Evolutionary conservation across 2,113 vertebrate genomes (phyloP).

Genomic region (Eublepharis macularius): DNA sequence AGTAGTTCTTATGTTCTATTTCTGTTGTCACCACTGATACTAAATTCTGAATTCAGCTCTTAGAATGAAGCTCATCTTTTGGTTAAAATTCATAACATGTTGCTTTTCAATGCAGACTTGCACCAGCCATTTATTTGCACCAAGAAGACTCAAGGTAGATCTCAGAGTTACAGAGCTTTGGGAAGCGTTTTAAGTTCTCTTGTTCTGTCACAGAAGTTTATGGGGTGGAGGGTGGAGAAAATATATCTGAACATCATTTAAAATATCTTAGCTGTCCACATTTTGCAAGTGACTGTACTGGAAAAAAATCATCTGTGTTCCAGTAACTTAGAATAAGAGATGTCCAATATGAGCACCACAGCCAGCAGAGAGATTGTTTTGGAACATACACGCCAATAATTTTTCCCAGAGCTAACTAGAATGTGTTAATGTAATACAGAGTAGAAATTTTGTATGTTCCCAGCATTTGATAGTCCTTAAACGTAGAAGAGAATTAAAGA

Average conservation of each 20-base stretch:
- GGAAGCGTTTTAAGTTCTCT: slow-evolving; percentile 41
- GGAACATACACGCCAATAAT: slow-evolving; percentile 29
- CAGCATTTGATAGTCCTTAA: slow-evolving; percentile 29
- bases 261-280: slow-evolving; percentile 40
- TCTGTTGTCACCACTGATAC: slow-evolving; percentile 31
- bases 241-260: slow-evolving; percentile 37
- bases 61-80: slow-evolving; percentile 13
- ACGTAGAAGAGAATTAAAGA: neutral
- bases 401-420: slow-evolving; percentile 49
- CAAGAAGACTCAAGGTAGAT: neutral
- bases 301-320: slow-evolving; percentile 49
- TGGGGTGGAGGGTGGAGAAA: slow-evolving; percentile 8
- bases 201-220: slow-evolving; percentile 48
- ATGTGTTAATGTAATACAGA: slow-evolving; percentile 4
- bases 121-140: slow-evolving; percentile 7
- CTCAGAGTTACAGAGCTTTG: slow-evolving; percentile 50
- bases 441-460: slow-evolving; percentile 30
- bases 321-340: slow-evolving; percentile 9
- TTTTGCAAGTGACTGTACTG: slow-evolving; percentile 42
- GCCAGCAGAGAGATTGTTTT: slow-evolving; percentile 42
- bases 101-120: slow-evolving; percentile 7
- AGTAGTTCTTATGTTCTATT: slow-evolving; percentile 45
- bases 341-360: slow-evolving; percentile 20
- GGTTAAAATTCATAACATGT: accelerated
- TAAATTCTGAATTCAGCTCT: slow-evolving; percentile 48